These are phyloP conservation scores for Mystacornis crossleyi DNA, from an alignment of 2,113 vertebrate genomes.

Conservation along the genomic window DNA sequence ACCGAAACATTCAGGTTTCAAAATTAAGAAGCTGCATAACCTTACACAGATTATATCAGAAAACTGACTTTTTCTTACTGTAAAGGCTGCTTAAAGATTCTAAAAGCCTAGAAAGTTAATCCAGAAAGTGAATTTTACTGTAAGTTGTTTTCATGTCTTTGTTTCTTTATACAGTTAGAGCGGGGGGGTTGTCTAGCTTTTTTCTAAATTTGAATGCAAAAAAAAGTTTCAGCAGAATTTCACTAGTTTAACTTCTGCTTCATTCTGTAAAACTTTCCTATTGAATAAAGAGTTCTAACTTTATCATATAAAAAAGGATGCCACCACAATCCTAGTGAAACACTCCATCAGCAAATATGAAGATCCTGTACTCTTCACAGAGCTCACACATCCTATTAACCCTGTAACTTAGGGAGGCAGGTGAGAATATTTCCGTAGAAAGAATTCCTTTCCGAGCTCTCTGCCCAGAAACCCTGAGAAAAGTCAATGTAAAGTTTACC, in stretches of 20 bases:
- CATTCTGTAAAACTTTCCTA: background rate
- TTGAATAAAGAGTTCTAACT: background rate
- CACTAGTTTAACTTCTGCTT: background rate
- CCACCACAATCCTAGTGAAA: background rate
- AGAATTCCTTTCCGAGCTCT: background rate
- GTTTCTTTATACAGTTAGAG: background rate
- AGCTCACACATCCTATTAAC: background rate
- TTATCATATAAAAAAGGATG: background rate
- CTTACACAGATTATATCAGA: background rate
- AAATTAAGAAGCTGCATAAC: background rate
- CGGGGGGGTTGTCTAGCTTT: fast-evolving
- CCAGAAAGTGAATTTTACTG: background rate
- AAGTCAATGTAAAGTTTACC: background rate
- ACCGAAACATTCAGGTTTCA: background rate
- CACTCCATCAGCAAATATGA: background rate
- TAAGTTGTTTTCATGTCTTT: background rate
- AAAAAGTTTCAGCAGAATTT: background rate
- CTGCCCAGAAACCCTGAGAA: background rate
- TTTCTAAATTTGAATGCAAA: background rate
- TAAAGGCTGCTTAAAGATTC: background rate
- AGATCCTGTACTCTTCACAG: fast-evolving
- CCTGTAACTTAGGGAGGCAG: background rate
- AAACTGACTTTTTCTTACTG: background rate
- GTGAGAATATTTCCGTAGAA: background rate
- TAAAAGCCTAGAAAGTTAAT: background rate